phyloP scores from a whole-genome alignment of 2,888 invertebrate species.

The Chrysolina haemoptera region DNA sequence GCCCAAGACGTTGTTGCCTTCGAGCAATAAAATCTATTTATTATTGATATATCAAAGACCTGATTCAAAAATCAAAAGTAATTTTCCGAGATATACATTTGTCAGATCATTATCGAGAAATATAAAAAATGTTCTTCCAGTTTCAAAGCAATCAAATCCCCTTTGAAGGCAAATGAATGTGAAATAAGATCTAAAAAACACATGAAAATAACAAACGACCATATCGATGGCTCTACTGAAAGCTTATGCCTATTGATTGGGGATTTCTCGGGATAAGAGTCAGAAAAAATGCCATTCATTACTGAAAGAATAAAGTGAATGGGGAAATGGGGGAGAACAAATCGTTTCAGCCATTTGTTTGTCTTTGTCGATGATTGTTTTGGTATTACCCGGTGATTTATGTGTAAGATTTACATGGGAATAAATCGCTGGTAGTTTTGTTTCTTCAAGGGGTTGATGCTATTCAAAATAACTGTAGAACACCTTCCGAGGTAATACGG shows the following conservation, averaged over 20 bases:
- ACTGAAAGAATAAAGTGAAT: conserved; percentile 4
- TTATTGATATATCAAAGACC: too few species aligned
- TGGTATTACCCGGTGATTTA: conserved; percentile 11
- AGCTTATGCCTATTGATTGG: conserved; percentile 24
- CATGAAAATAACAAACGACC: conserved; percentile 27
- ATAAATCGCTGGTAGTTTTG: background rate
- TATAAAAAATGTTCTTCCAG: background rate
- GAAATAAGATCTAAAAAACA: conserved; percentile 28
- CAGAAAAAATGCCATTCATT: conserved; percentile 31
- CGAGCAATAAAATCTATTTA: too few species aligned
- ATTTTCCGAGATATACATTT: too few species aligned
- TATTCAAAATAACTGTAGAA: too few species aligned
- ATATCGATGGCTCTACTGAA: background rate
- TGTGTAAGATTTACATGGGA: background rate
- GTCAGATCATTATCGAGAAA: background rate
- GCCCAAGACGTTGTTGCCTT: too few species aligned
- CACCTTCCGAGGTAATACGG: too few species aligned
- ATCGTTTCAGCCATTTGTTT: conserved; percentile 25
- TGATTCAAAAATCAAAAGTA: too few species aligned
- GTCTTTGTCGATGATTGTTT: conserved; percentile 22
- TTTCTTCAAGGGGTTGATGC: too few species aligned
- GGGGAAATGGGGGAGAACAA: conserved; percentile 20
- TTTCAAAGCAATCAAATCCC: background rate
- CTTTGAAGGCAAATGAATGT: conserved; percentile 15
- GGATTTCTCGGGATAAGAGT: conserved; percentile 20